phyloP scores from a whole-genome alignment of 2,888 invertebrate genomes.

The Plagodis pulveraria region DNA sequence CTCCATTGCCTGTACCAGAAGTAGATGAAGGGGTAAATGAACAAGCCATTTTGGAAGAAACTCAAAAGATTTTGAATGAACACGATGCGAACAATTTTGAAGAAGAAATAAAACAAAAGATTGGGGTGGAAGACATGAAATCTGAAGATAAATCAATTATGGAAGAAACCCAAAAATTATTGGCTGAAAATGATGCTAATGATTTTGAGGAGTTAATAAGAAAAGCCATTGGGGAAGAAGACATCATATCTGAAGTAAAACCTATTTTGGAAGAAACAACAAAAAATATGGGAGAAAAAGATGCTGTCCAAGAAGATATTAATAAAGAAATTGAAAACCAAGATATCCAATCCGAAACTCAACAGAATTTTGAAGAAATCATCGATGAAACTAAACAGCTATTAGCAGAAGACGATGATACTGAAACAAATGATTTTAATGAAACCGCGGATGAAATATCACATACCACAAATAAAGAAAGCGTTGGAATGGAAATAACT shows the following conservation, averaged over 20 bases:
- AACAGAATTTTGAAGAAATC: constrained; percentile 20
- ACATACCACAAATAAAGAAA: no score
- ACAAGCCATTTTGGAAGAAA: constrained; percentile 32
- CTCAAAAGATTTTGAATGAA: constrained; percentile 46
- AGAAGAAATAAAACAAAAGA: constrained; percentile 32
- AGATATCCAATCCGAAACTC: neutral
- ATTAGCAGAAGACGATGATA: constrained; percentile 19
- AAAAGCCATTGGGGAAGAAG: neutral
- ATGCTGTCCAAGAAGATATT: constrained; percentile 17
- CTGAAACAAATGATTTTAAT: constrained; percentile 6
- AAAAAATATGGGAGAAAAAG: no score
- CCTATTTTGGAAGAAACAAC: constrained; percentile 8
- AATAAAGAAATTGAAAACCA: constrained; percentile 4
- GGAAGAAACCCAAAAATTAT: constrained; percentile 35
- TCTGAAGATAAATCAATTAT: constrained; percentile 13
- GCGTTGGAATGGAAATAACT: constrained; percentile 3
- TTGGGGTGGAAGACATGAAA: constrained; percentile 1
- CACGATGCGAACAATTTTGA: constrained; percentile 38
- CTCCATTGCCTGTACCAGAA: constrained; percentile 34
- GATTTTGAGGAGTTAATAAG: constrained; percentile 17
- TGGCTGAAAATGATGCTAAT: constrained; percentile 30
- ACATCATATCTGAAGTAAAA: constrained; percentile 1
- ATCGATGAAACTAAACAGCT: constrained; percentile 31
- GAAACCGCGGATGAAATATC: constrained; percentile 2
- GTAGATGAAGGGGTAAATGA: constrained; percentile 24